Percentiles rank a stretch among this genome's conserved stretches.
phyloP scores from a whole-genome alignment of 2,888 invertebrate species.

The Notodonta ziczac region DNA sequence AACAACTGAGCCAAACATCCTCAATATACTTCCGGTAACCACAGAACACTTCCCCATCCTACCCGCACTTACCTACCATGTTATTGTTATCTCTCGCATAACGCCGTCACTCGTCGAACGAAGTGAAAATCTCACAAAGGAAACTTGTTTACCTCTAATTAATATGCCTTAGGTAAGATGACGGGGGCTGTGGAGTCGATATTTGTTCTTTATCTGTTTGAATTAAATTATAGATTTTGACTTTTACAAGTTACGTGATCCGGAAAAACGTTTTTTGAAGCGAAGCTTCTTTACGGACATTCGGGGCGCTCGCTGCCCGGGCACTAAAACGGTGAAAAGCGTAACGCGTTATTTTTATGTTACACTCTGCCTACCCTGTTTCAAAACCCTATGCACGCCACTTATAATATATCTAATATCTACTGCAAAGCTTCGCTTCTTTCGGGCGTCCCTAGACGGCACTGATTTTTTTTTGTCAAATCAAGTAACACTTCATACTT shows the following conservation, averaged over 20 bases:
- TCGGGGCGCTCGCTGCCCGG: too few relatives aligned
- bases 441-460: too few relatives aligned
- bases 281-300: too few relatives aligned
- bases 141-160: conserved; percentile 81
- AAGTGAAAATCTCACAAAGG: conserved; percentile 73
- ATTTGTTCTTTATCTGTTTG: not conserved
- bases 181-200: conserved; percentile 41
- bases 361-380: too few relatives aligned
- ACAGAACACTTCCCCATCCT: not conserved
- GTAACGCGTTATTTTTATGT: too few relatives aligned
- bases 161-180: conserved; percentile 66
- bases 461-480: too few relatives aligned
- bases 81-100: conserved; percentile 47
- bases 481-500: not conserved
- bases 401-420: too few relatives aligned
- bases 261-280: too few relatives aligned
- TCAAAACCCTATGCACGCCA: too few relatives aligned
- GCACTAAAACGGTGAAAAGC: too few relatives aligned
- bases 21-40: conserved; percentile 1
- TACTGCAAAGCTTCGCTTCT: too few relatives aligned
- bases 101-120: conserved; percentile 52
- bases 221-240: not conserved
- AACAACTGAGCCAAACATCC: not conserved
- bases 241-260: not conserved
- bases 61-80: conserved; percentile 25